These are phyloP conservation scores for Cacoxenus indagator DNA, from an alignment of 2,888 invertebrate genomes.

Conservation along the genomic window DNA sequence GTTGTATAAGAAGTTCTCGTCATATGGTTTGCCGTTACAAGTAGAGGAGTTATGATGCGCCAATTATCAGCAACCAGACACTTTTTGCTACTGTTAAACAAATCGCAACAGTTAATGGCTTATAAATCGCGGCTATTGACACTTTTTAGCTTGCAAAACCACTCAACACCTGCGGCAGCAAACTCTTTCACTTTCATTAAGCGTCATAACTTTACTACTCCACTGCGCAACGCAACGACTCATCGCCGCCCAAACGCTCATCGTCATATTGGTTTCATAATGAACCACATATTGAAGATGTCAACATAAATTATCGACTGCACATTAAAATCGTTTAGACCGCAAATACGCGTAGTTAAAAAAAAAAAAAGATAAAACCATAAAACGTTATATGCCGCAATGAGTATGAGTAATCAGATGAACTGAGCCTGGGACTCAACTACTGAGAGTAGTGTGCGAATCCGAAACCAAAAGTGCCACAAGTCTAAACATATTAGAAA, in stretches of 20 bases:
- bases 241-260: not conserved
- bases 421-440: not conserved
- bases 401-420: no score
- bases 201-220: no score
- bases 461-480: constrained; percentile 18
- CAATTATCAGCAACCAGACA: no score
- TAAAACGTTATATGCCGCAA: constrained; percentile 18
- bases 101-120: not conserved
- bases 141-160: not conserved
- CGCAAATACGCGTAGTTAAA: no score
- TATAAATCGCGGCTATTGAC: not conserved
- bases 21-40: not conserved
- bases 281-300: constrained; percentile 1
- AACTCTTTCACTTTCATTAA: constrained; percentile 10
- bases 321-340: constrained; percentile 40
- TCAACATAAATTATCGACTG: constrained; percentile 23
- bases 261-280: constrained; percentile 5
- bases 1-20: not conserved
- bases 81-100: no score
- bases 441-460: not conserved
- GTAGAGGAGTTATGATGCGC: no score
- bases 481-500: constrained; percentile 33
- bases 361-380: no score
- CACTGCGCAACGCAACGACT: no score
- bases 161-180: not conserved